These are phyloP conservation scores for Xiphydria camelus DNA, from an alignment of 2,888 invertebrate species.

Conservation along the genomic window DNA sequence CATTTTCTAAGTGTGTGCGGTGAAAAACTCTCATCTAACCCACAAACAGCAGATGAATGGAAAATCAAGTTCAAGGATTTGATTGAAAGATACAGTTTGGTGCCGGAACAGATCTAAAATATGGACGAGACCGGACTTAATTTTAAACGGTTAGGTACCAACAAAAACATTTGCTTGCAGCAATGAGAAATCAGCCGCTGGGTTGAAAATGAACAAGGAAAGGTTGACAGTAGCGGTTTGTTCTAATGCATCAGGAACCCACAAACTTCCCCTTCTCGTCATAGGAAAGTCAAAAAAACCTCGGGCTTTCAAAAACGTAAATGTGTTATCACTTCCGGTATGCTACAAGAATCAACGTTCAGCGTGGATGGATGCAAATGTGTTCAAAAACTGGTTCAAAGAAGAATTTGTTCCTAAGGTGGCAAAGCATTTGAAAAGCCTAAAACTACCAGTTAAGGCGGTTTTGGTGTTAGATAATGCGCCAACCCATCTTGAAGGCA, in stretches of 20 bases:
- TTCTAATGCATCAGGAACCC: conserved; percentile 30
- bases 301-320: conserved; percentile 27
- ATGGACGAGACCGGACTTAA: conserved; percentile 35
- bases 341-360: conserved; percentile 25
- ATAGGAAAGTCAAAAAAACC: conserved; percentile 33
- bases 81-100: background rate
- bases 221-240: conserved; percentile 31
- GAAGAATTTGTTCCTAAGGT: conserved; percentile 28
- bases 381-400: conserved; percentile 29
- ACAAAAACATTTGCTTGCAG: too few species aligned
- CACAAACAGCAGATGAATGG: background rate
- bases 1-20: background rate
- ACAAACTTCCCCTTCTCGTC: conserved; percentile 30
- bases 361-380: conserved; percentile 28
- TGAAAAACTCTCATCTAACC: background rate
- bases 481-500: conserved; percentile 21
- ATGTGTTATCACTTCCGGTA: conserved; percentile 18
- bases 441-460: conserved; percentile 22
- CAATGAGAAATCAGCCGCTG: conserved; percentile 27
- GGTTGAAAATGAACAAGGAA: conserved; percentile 33
- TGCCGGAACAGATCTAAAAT: conserved; percentile 28
- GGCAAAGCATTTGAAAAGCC: conserved; percentile 16
- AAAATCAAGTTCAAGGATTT: background rate
- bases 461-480: conserved; percentile 29
- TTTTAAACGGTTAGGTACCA: conserved; percentile 32